Conservation (phyloP, 2,888 invertebrate species). For the Caenorhabditis sinica region DNA sequence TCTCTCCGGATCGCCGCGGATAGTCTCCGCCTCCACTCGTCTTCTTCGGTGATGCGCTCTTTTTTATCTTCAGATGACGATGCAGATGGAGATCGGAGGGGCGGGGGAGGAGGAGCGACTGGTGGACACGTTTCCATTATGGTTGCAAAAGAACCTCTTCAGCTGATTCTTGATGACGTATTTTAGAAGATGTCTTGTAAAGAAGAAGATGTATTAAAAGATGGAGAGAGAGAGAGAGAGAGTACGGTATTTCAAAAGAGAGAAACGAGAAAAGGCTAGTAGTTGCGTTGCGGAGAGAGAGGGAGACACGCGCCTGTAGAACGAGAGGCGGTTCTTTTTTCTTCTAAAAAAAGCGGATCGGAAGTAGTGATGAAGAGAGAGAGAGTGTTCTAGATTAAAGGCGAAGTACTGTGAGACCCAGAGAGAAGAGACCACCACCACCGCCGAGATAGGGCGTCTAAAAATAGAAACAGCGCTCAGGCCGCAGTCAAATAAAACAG, state of each 20-base stretch:
- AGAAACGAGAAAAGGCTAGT: not conserved
- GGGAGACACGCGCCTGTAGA: not conserved
- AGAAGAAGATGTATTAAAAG: not conserved
- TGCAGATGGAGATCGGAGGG: not conserved
- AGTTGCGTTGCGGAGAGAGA: not conserved
- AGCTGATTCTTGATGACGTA: constrained; percentile 11
- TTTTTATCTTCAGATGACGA: not conserved
- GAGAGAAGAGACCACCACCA: not conserved
- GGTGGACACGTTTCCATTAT: constrained; percentile 3
- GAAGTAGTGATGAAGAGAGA: not conserved
- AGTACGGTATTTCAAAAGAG: constrained; percentile 4
- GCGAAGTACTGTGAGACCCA: not conserved
- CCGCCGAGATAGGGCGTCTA: constrained; percentile 27
- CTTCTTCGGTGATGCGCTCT: constrained; percentile 7
- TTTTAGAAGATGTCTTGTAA: not conserved
- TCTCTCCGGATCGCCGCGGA: constrained; percentile 55
- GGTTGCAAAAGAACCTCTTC: not conserved
- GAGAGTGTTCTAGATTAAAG: constrained; percentile 21
- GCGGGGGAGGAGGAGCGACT: too few relatives aligned
- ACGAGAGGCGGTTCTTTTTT: not conserved
- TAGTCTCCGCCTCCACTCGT: constrained; percentile 53
- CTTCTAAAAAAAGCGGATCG: constrained; percentile 28
- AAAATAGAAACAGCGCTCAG: constrained; percentile 46
- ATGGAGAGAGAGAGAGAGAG: constrained; percentile 18
- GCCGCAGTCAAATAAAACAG: constrained; percentile 52